phyloP scores from a whole-genome alignment of 1,140 invertebrate genomes.

The Stratiolaelaps scimitus region DNA sequence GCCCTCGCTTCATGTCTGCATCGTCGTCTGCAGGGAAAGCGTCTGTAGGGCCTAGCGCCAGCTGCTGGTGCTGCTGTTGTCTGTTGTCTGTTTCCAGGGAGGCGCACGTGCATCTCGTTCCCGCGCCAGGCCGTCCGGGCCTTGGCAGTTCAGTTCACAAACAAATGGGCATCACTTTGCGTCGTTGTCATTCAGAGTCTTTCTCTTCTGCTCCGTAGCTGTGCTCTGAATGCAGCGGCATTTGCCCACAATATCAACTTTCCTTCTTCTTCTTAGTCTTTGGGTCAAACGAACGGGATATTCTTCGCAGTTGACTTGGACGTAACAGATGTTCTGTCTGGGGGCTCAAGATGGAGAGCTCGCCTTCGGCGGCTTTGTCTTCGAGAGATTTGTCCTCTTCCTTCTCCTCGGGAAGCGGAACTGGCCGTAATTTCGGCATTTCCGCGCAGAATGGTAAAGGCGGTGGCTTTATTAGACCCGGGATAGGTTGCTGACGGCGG shows the following conservation, averaged over 20 bases:
- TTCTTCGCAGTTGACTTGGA: conserved; percentile 15
- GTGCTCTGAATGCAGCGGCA: too few species aligned
- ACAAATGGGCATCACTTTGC: too few species aligned
- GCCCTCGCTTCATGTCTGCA: too few species aligned
- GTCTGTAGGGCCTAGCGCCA: too few species aligned
- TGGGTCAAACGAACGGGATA: conserved; percentile 7
- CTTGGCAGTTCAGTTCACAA: too few species aligned
- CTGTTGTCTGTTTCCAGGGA: too few species aligned
- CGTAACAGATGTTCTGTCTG: conserved; percentile 14
- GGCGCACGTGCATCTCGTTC: too few species aligned
- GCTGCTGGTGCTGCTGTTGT: too few species aligned
- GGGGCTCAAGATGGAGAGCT: conserved; percentile 13
- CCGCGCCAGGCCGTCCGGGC: too few species aligned
- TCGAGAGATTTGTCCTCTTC: conserved; percentile 13
- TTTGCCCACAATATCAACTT: conserved; percentile 1
- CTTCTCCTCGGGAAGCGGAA: conserved; percentile 14
- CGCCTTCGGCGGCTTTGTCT: neutral
- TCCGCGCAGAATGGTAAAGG: conserved; percentile 22
- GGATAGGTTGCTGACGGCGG: neutral
- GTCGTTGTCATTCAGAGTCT: too few species aligned
- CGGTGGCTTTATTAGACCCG: conserved; percentile 10
- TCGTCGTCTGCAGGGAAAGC: too few species aligned
- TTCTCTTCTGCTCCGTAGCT: too few species aligned
- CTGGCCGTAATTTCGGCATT: conserved; percentile 19
- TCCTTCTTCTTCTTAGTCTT: conserved; percentile 25